Conservation (phyloP, 2,113 vertebrate species). For the Motacilla tschutschensis region DNA sequence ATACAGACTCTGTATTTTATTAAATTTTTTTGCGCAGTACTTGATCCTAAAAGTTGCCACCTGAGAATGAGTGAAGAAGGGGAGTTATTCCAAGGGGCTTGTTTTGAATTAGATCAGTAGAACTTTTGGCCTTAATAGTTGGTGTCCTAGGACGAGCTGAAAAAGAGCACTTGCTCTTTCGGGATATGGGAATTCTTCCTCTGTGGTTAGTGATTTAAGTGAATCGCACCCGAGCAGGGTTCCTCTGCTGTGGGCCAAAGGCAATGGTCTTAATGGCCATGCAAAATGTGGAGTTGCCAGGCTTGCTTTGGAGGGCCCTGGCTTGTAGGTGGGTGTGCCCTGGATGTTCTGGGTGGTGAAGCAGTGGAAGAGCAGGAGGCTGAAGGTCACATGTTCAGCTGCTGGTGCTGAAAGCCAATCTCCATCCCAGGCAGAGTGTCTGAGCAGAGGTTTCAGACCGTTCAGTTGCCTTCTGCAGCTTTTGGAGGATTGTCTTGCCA, state of each 20-base stretch:
- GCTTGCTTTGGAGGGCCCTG: background rate
- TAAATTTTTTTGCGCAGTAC: background rate
- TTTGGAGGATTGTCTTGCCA: background rate
- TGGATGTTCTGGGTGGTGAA: background rate
- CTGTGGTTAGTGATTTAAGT: background rate
- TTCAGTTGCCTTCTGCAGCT: background rate
- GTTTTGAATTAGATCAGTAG: background rate
- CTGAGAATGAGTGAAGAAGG: background rate
- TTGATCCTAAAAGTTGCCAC: background rate
- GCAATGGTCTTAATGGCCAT: background rate
- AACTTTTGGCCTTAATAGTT: background rate
- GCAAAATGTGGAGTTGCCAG: background rate
- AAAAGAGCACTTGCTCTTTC: background rate
- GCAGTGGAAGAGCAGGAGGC: background rate
- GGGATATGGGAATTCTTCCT: background rate
- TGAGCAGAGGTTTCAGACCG: background rate
- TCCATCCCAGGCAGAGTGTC: background rate
- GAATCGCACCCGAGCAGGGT: background rate
- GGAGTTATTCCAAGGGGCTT: background rate
- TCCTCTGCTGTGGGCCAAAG: background rate
- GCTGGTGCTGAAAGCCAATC: background rate
- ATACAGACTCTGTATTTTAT: background rate
- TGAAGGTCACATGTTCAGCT: background rate
- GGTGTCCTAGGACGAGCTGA: background rate
- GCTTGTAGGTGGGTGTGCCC: background rate